A percentile compares a stretch with the other conserved stretches of the same genome.
phyloP scores from a whole-genome alignment of 2,888 invertebrate genomes.

The Drosophila infuscata region DNA sequence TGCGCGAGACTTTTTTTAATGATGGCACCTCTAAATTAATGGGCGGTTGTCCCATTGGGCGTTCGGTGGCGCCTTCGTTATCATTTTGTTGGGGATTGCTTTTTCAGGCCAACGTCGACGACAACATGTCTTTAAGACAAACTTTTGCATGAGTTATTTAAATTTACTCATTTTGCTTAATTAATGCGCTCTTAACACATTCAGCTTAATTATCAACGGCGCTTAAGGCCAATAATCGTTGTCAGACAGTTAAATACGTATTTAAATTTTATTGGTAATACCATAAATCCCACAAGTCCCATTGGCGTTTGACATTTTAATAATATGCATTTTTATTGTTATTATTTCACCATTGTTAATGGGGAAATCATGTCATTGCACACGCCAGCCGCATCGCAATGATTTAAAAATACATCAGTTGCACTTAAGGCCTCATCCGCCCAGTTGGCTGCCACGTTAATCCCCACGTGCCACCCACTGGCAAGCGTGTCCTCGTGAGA shows the following conservation, averaged over 20 bases:
- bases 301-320: constrained; percentile 51
- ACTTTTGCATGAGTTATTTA: constrained; percentile 35
- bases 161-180: constrained; percentile 46
- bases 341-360: constrained; percentile 51
- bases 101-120: constrained; percentile 33
- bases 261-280: constrained; percentile 63
- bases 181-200: constrained; percentile 43
- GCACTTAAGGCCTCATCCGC: constrained; percentile 19
- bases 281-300: constrained; percentile 61
- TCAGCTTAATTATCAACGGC: constrained; percentile 57
- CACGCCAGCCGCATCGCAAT: constrained; percentile 2
- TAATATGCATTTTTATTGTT: constrained; percentile 69
- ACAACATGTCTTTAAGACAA: constrained; percentile 40
- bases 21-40: constrained; percentile 36
- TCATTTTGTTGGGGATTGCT: constrained; percentile 41
- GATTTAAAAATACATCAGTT: constrained; percentile 33
- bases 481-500: neutral
- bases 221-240: constrained; percentile 62
- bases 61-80: constrained; percentile 18
- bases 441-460: constrained; percentile 37
- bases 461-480: constrained; percentile 41
- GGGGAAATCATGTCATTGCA: constrained; percentile 41
- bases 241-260: constrained; percentile 52
- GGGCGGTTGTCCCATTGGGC: constrained; percentile 23
- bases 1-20: constrained; percentile 59